Base-by-base conservation (phyloP, 1,140 invertebrate species). In the Centruroides vittatus region DNA sequence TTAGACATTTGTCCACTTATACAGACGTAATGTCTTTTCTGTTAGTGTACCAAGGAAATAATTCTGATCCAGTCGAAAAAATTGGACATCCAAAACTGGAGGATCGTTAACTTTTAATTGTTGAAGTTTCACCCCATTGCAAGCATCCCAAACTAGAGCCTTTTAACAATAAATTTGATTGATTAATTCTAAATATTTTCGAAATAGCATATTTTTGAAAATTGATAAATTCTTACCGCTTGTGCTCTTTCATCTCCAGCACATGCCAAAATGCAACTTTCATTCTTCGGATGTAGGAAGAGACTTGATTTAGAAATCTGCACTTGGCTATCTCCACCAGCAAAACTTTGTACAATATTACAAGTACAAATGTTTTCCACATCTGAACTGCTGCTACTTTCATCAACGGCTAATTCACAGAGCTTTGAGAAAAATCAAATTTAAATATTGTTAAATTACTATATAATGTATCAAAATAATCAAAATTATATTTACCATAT, bases 41-140 rank as follows among this genome's bases (percentile, higher is more conserved):
- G 84, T 83, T 3, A 88, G 73, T 3, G 83, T 78, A 1, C 82
- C 80, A 49, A 87, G 67, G 65, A 79, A 78, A 3, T 71, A 70
- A 12, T 76, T 74, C 55, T 76, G 73, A 34, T 79, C 77, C 35
- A 73, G 72, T 11, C 68, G 61, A 35, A 85, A 74, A 0, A 81
- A 74, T 66, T 80, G 81, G 3, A 84, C 76, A 65, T 88, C 85
- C 48, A 86, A 71, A 10, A 85, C 76, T 0, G 81, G 75, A 58
- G 83, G 82, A 12, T 77, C 74, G 8, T 41, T 41, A 3, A 81
- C 76, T 0, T 79, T 76, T 54, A 86, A 65, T 3, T 73, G 77
- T 57, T 79, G 76, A 49, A 82, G 70, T 8, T 79, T 74, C 58
- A 79, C 74, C 0, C 80, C 78, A 3, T 75, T 80, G 4, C 79